Conservation (phyloP, 1,140 invertebrate species). For the Drosophila tsacasi region DNA sequence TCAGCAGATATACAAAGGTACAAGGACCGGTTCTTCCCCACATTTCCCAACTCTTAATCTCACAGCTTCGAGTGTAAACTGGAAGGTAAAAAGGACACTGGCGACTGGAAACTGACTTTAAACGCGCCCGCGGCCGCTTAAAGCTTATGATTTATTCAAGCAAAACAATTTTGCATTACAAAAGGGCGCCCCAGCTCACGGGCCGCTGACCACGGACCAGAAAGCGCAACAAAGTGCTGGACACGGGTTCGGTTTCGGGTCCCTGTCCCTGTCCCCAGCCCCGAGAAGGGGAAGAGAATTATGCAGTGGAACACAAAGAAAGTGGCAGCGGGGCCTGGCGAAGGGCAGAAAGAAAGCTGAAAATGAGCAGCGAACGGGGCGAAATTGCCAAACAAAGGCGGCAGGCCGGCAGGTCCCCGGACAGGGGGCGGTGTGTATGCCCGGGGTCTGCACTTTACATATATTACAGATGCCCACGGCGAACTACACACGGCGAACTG, state of each 20-base stretch:
- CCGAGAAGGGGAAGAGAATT: slow-evolving; percentile 26
- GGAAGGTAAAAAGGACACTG: slow-evolving; percentile 1
- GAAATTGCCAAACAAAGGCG: slow-evolving; percentile 72
- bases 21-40: background rate
- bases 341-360: slow-evolving; percentile 28
- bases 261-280: background rate
- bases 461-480: slow-evolving; percentile 29
- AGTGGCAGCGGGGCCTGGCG: slow-evolving; percentile 21
- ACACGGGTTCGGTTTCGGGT: slow-evolving; percentile 9
- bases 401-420: slow-evolving; percentile 7
- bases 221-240: slow-evolving; percentile 62
- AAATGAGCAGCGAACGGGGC: slow-evolving; percentile 68
- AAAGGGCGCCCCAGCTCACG: slow-evolving; percentile 63
- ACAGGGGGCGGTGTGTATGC: background rate
- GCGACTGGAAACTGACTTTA: slow-evolving; percentile 36
- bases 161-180: slow-evolving; percentile 78
- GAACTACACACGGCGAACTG: slow-evolving; percentile 25
- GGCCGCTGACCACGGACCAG: slow-evolving; percentile 67
- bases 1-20: background rate
- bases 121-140: slow-evolving; percentile 30
- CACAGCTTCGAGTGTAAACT: background rate
- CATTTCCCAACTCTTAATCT: slow-evolving; percentile 19
- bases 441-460: slow-evolving; percentile 40
- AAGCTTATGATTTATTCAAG: slow-evolving; percentile 77
- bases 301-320: slow-evolving; percentile 56